Evolutionary conservation across 2,797 vertebrate species (phyloP), one percentile per base, ranked within the genome.

Genomic region (Eptatretus atami): DNA sequence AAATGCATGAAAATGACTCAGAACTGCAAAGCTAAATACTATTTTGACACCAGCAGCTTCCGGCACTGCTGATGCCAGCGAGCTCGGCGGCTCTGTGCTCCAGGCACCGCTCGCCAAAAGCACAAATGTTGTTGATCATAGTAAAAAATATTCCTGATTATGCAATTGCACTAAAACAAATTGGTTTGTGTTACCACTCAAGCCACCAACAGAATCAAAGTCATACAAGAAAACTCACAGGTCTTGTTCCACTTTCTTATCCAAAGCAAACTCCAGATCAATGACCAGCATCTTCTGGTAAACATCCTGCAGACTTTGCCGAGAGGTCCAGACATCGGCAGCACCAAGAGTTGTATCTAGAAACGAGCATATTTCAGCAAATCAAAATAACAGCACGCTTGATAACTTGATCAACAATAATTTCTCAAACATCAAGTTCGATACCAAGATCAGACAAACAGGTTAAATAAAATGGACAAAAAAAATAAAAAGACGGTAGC

Each of bases 231-330:
- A 64, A 67, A 74, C 90, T 86, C 80, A 98, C 92, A 98, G 83
- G 73, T 98, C 92, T 69, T 98, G 92, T 73, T 98, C 88, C 76
- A 93, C 88, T 75, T 98, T 98, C 79, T 98, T 98, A 79, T 98
- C 92, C 77, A 98, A 76, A 70, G 92, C 92, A 12, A 95, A 98
- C 71, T 95, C 92, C 77, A 98, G 77, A 73, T 95, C 86, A 1
- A 86, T 94, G 68, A 98, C 86, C 70, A 98, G 78, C 88, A 95
- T 95, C 76, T 94, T 94, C 79, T 98, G 92, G 77, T 95, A 98
- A 67, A 98, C 78, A 71, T 98, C 88, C 79, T 98, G 88, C 69
- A 98, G 80, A 69, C 86, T 84, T 74, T 98, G 92, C 64, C 92
- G 80, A 65, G 92, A 94, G 3, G 88, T 98, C 92, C 92, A 98